Base-by-base conservation (phyloP, 2,797 vertebrate genomes). In the Coreius guichenoti region DNA sequence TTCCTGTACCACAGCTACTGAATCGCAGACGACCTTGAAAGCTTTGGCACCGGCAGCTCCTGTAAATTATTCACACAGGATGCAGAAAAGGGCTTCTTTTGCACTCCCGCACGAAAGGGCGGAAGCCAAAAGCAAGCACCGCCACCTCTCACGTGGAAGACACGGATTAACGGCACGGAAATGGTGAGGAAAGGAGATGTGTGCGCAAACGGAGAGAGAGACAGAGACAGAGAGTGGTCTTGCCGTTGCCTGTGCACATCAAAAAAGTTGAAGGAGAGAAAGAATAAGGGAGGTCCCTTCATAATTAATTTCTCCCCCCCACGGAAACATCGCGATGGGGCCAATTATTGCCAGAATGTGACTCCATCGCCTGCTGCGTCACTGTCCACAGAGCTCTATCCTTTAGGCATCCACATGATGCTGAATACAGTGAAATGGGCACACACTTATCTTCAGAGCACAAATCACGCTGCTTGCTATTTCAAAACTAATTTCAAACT, bases 61-160 rank as follows among this genome's bases (percentile, higher is more conserved):
- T 80, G 90, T 90, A 89, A 91, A 91, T 91, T 89, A 91, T 91
- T 91, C 88, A 91, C 87, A 86, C 81, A 80, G 83, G 87, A 90
- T 81, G 81, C 82, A 82, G 87, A 86, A 90, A 80, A 70, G 69
- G 74, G 80, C 56, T 65, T 81, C 63, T 86, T 49, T 58, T 47
- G 81, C 86, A 68, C 83, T 83, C 85, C 31, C 39, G 29, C 68
- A 54, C 69, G 39, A 63, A 85, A 76, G 72, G 54, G 86, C 45
- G 68, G 86, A 86, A 88, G 76, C 61, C 47, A 72, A 81, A 78
- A 43, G 76, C 56, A 79, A 81, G 49, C 65, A 6, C 68, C 51
- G 11, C 47, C 19, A 5, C 51, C 31, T 51, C 84, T 33, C 81
- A 49, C 49, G 36, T 54, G 63, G 51, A 76, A 70, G 61, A 72